A percentile compares a stretch with the other conserved stretches of the same genome.
These are phyloP conservation scores for Microcebus jonahi DNA, from an alignment of 2,113 vertebrate genomes.

Conservation along the genomic window DNA sequence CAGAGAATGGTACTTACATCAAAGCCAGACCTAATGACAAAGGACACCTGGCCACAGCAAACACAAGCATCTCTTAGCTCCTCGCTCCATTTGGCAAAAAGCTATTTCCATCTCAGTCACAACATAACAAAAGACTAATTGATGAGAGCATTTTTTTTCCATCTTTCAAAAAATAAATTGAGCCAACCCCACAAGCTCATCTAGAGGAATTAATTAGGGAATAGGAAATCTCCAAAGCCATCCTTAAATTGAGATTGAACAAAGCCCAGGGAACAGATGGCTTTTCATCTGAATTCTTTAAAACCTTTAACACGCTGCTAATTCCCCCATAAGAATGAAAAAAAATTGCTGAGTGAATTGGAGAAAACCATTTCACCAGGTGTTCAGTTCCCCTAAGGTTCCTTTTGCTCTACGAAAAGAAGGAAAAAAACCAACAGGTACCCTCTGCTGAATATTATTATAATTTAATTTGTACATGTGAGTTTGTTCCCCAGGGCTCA, in stretches of 20 bases:
- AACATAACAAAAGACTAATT: conserved; percentile 80
- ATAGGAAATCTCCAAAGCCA: conserved; percentile 83
- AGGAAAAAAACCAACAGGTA: conserved; percentile 61
- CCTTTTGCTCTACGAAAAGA: not conserved
- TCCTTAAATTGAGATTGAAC: conserved; percentile 80
- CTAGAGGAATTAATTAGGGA: conserved; percentile 82
- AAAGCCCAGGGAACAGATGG: conserved; percentile 81
- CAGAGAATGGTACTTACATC: conserved; percentile 72
- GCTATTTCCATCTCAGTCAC: conserved; percentile 79
- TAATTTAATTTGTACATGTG: conserved; percentile 52
- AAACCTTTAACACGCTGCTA: conserved; percentile 79
- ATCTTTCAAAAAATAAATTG: conserved; percentile 81
- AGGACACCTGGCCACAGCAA: conserved; percentile 77
- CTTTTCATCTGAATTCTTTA: conserved; percentile 81
- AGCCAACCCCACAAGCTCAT: conserved; percentile 78
- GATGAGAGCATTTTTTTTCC: conserved; percentile 74
- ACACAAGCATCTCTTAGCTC: conserved; percentile 77
- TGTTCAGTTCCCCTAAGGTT: conserved; percentile 77
- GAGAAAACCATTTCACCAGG: conserved; percentile 74
- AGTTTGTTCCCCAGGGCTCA: conserved; percentile 54
- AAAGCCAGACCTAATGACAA: conserved; percentile 74
- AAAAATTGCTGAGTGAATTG: conserved; percentile 63
- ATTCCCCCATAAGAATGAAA: conserved; percentile 76
- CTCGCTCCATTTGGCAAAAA: conserved; percentile 77
- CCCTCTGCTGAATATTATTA: conserved; percentile 60